Conservation (phyloP, 2,113 vertebrate species). For the Fulmarus glacialis region DNA sequence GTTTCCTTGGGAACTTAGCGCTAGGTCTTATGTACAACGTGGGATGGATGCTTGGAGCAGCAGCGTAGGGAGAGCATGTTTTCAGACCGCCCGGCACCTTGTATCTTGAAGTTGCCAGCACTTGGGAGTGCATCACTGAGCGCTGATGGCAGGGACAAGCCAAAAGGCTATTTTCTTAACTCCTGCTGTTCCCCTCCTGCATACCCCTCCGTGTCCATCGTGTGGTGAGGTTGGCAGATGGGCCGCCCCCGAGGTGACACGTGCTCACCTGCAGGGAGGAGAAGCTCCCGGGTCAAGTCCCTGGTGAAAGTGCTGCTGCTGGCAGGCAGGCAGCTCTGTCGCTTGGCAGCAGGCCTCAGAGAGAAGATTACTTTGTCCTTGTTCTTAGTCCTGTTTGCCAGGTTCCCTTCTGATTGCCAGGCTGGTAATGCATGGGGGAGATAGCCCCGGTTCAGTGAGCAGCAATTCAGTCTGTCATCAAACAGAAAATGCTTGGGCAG, state of each 20-base stretch:
- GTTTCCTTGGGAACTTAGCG: not conserved
- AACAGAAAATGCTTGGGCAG: not conserved
- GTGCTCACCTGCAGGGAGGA: not conserved
- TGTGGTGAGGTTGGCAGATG: constrained; percentile 19
- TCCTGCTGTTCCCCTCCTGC: not conserved
- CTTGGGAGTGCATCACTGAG: not conserved
- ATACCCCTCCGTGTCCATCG: not conserved
- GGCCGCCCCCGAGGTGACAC: constrained; percentile 20
- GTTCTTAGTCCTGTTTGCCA: constrained; percentile 28
- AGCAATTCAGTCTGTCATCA: constrained; percentile 1
- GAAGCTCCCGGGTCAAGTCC: not conserved
- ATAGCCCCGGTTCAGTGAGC: constrained; percentile 45
- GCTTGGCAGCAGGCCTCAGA: constrained; percentile 41
- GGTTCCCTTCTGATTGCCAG: constrained; percentile 38
- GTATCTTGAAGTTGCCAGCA: not conserved
- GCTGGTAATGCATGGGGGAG: constrained; percentile 32
- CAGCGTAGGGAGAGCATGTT: not conserved
- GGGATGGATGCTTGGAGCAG: not conserved
- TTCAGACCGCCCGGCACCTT: rapidly evolving
- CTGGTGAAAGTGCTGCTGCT: not conserved
- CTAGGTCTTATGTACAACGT: not conserved
- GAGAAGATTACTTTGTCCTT: constrained; percentile 54
- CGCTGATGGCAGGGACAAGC: not conserved
- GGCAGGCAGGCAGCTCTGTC: constrained; percentile 11
- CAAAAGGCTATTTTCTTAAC: not conserved